phyloP scores from a whole-genome alignment of 2,888 invertebrate genomes.

The Blera fallax region DNA sequence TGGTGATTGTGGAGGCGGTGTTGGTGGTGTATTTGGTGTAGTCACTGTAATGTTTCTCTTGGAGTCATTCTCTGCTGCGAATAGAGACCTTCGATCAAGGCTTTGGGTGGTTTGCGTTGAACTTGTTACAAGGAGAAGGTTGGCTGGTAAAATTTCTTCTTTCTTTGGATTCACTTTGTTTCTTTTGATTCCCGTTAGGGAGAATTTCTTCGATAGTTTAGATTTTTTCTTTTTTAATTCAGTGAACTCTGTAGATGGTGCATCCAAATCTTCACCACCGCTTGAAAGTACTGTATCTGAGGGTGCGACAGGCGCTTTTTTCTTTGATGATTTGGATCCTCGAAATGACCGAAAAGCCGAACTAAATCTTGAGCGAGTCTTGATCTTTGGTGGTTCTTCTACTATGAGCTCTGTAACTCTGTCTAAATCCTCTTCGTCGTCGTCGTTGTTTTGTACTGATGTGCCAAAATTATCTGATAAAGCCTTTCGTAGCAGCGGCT shows the following conservation, averaged over 20 bases:
- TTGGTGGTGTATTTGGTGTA: constrained; percentile 54
- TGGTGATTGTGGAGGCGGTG: constrained; percentile 55
- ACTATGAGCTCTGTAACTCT: constrained; percentile 36
- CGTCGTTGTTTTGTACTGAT: constrained; percentile 51
- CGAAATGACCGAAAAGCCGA: constrained; percentile 78
- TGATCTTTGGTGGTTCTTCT: constrained; percentile 76
- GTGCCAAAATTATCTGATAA: constrained; percentile 63
- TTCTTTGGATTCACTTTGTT: constrained; percentile 76
- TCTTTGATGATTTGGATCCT: constrained; percentile 74
- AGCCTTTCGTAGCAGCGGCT: constrained; percentile 58
- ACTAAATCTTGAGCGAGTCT: constrained; percentile 79
- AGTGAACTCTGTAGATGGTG: not conserved
- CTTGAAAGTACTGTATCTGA: constrained; percentile 74
- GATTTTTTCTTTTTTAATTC: constrained; percentile 76
- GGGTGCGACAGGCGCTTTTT: constrained; percentile 70
- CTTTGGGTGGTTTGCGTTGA: constrained; percentile 73
- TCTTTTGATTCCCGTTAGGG: constrained; percentile 77
- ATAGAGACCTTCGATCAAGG: constrained; percentile 59
- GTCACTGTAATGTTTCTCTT: constrained; percentile 51
- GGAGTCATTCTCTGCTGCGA: constrained; percentile 50
- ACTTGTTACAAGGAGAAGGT: constrained; percentile 52
- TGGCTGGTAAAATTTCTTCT: constrained; percentile 10
- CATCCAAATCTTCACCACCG: constrained; percentile 74
- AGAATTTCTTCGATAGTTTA: constrained; percentile 77
- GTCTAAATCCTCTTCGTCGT: constrained; percentile 31